These are phyloP conservation scores for Lasius platythorax DNA, from an alignment of 2,888 invertebrate species.

Conservation along the genomic window DNA sequence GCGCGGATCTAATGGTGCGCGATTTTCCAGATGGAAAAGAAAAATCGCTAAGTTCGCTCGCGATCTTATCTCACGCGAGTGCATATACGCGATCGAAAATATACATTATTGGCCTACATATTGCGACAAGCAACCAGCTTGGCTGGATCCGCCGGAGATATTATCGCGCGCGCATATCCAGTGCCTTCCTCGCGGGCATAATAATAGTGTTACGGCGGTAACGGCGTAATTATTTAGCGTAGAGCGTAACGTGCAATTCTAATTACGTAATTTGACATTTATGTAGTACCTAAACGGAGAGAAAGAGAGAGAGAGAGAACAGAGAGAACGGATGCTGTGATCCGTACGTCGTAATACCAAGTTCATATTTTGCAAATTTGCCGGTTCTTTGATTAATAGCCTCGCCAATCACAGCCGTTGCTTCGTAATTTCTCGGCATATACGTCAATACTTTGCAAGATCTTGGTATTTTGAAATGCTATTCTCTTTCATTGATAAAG, in stretches of 20 bases:
- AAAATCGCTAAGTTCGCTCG: slow-evolving; percentile 8
- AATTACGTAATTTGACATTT: slow-evolving; percentile 63
- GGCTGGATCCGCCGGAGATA: slow-evolving; percentile 42
- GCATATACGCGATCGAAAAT: neutral
- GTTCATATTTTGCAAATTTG: neutral
- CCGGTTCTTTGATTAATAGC: slow-evolving; percentile 20
- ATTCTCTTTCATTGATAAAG: neutral
- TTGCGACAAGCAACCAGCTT: slow-evolving; percentile 39
- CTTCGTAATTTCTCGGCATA: neutral
- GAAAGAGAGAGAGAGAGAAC: slow-evolving; percentile 35
- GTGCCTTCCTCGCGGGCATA: slow-evolving; percentile 44
- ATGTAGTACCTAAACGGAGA: slow-evolving; percentile 24
- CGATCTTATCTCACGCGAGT: neutral
- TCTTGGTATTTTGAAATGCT: neutral
- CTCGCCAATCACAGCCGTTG: neutral
- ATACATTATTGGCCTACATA: slow-evolving; percentile 58
- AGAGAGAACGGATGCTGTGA: slow-evolving; percentile 25
- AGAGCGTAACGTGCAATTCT: slow-evolving; percentile 55
- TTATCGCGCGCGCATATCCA: slow-evolving; percentile 32
- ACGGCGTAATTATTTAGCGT: slow-evolving; percentile 56
- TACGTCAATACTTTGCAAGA: neutral
- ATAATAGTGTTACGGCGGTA: slow-evolving; percentile 40
- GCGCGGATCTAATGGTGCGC: slow-evolving; percentile 15
- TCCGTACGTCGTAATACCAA: slow-evolving; percentile 18
- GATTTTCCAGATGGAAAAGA: slow-evolving; percentile 46